Evolutionary conservation across 2,113 vertebrate species (phyloP), one percentile per base, ranked within the genome.

Genomic region (Myotis yumanensis): DNA sequence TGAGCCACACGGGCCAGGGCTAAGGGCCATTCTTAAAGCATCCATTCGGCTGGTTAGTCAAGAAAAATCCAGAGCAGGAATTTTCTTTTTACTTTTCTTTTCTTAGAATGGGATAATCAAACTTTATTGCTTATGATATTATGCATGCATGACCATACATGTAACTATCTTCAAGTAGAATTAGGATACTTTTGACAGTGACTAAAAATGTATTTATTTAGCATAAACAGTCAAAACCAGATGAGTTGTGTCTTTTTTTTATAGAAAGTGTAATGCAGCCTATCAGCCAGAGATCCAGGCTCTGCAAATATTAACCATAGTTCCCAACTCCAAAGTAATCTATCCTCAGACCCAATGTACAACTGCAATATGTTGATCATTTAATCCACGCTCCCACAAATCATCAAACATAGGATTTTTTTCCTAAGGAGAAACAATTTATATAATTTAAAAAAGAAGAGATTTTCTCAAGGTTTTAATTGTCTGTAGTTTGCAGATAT

Each of bases 161-260:
- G 84, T 40, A 95, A 85, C 54, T 68, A 22, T 95, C 82, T 94
- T 81, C 72, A 95, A 92, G 59, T 86, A 95, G 30, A 96, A 71
- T 23, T 23, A 64, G 68, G 48, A 66, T 75, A 88, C 91, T 92
- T 86, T 89, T 90, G 88, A 96, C 71, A 94, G 85, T 90, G 48
- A 96, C 85, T 92, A 32, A 94, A 95, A 90, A 94, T 94, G 76
- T 68, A 88, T 90, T 95, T 76, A 90, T 88, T 82, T 96, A 59
- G 86, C 54, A 77, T 94, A 85, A 93, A 93, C 46, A 94, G 28
- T 85, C 22, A 85, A 93, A 96, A 97, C 64, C 62, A 94, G 30
- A 57, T 77, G 30, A 86, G 32, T 72, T 89, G 77, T 89, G 5
- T 20, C 11, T 95, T 95, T 20, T 32, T 96, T 95, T 69, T 91